Percentiles rank a stretch among this genome's conserved stretches.
These are phyloP conservation scores for Listronotus bonariensis DNA, from an alignment of 1,140 invertebrate genomes.

Conservation along the genomic window DNA sequence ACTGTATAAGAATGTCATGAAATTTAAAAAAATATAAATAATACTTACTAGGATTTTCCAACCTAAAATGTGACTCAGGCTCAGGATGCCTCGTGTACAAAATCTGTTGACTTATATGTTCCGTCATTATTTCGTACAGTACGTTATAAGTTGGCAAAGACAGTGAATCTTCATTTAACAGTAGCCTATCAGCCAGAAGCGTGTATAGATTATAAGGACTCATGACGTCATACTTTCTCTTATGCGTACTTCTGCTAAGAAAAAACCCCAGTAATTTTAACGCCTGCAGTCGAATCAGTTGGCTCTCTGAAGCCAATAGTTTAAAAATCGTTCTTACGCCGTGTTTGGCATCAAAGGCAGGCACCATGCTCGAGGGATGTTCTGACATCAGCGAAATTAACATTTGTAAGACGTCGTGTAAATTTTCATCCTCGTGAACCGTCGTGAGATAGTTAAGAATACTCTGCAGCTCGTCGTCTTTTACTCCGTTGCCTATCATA, in stretches of 20 bases:
- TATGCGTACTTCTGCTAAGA: slow-evolving; percentile 91
- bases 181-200: slow-evolving; percentile 87
- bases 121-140: slow-evolving; percentile 98
- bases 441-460: slow-evolving; percentile 98
- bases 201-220: slow-evolving; percentile 98
- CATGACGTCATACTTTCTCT: slow-evolving; percentile 99
- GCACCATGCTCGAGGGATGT: slow-evolving; percentile 97
- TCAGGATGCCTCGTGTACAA: slow-evolving; percentile 89
- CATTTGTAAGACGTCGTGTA: slow-evolving; percentile 97
- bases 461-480: slow-evolving; percentile 98
- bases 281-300: slow-evolving; percentile 92
- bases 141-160: slow-evolving; percentile 96
- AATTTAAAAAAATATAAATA: no score
- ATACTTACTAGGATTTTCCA: slow-evolving; percentile 95
- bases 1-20: no score
- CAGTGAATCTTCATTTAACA: slow-evolving; percentile 87
- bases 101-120: slow-evolving; percentile 94
- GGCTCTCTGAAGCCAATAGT: slow-evolving; percentile 90
- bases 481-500: slow-evolving; percentile 94
- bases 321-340: slow-evolving; percentile 97
- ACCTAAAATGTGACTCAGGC: slow-evolving; percentile 89
- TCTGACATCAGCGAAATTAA: slow-evolving; percentile 96
- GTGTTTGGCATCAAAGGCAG: slow-evolving; percentile 96
- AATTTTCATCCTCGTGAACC: slow-evolving; percentile 98
- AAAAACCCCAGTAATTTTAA: slow-evolving; percentile 95